A percentile compares a stretch with the other conserved stretches of the same genome.
Evolutionary conservation across 2,797 vertebrate species (phyloP).

Genomic region (Eulemur albifrons): DNA sequence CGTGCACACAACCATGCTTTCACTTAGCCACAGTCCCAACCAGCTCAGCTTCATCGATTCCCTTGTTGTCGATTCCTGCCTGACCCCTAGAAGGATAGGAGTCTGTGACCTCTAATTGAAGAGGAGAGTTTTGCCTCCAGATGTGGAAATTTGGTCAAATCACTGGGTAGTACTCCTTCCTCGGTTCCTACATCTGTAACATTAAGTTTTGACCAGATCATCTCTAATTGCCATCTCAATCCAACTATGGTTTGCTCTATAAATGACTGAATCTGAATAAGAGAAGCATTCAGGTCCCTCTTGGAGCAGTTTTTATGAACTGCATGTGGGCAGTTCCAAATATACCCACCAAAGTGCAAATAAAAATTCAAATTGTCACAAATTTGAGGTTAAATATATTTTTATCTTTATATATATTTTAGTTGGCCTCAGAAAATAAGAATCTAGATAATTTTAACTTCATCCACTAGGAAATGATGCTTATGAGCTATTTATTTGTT

Average conservation of each 20-base stretch:
- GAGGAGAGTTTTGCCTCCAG: background rate
- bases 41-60: background rate
- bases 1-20: background rate
- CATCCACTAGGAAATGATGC: background rate
- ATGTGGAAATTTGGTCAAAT: background rate
- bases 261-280: background rate
- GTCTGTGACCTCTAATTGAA: background rate
- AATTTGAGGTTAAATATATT: background rate
- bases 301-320: background rate
- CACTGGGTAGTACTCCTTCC: too few relatives aligned
- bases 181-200: background rate
- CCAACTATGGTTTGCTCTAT: background rate
- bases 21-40: background rate
- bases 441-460: constrained; percentile 11
- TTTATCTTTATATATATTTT: constrained; percentile 10
- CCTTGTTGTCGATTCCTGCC: background rate
- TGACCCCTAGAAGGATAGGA: too few relatives aligned
- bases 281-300: background rate
- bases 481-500: background rate
- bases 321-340: background rate
- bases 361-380: background rate
- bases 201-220: background rate
- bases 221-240: background rate
- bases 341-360: background rate
- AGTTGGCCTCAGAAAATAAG: background rate